Percentiles rank a stretch among this genome's conserved stretches.
Evolutionary conservation across 2,113 vertebrate genomes (phyloP).

Genomic region (Kobus ellipsiprymnus): DNA sequence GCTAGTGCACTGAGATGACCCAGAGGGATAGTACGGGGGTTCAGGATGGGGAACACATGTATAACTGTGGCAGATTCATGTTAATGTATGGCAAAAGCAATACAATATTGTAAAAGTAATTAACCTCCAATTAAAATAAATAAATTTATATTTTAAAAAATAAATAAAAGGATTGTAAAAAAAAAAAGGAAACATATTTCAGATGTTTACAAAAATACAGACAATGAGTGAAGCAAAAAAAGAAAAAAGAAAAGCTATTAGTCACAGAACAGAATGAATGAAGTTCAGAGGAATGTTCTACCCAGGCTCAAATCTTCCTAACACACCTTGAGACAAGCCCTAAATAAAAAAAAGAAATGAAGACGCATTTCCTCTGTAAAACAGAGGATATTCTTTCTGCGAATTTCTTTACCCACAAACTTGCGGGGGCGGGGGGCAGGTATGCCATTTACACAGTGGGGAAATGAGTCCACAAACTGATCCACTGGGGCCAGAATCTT

Average conservation of each 20-base stretch:
- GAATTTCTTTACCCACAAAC: slow-evolving; percentile 11
- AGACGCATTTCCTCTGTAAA: slow-evolving; percentile 40
- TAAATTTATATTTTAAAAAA: too few relatives aligned
- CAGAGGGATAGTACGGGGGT: rapidly evolving
- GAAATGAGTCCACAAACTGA: neutral
- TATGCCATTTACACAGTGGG: neutral
- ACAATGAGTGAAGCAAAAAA: too few relatives aligned
- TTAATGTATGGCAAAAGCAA: too few relatives aligned
- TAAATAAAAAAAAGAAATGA: slow-evolving; percentile 58
- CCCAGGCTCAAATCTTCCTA: slow-evolving; percentile 51
- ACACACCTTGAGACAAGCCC: slow-evolving; percentile 36
- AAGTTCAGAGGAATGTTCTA: slow-evolving; percentile 64
- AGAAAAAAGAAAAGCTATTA: slow-evolving; percentile 46
- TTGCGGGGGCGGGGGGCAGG: neutral
- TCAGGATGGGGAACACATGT: too few relatives aligned
- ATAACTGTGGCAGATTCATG: too few relatives aligned
- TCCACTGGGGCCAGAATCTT: neutral
- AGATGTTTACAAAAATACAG: too few relatives aligned
- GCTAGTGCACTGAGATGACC: too few relatives aligned
- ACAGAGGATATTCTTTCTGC: slow-evolving; percentile 10
- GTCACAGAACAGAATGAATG: slow-evolving; percentile 50
- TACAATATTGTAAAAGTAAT: too few relatives aligned
- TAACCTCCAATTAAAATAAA: too few relatives aligned
- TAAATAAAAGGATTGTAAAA: too few relatives aligned
- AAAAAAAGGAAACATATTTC: too few relatives aligned